Percentiles rank a stretch among this genome's conserved stretches.
Evolutionary conservation across 2,888 invertebrate genomes (phyloP).

Genomic region (Sesamia inferens): DNA sequence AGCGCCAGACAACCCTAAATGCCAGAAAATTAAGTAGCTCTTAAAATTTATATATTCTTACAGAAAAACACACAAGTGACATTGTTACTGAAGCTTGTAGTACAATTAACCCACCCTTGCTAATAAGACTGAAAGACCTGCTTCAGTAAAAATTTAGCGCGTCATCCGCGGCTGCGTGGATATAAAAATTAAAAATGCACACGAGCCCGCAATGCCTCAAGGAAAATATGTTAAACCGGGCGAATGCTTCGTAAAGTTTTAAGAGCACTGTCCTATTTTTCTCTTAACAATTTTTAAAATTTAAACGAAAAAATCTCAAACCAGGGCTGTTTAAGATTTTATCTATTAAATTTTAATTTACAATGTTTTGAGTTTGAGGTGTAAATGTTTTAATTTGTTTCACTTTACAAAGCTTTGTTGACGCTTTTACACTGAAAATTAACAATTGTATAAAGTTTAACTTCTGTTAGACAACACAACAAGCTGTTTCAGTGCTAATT

Average conservation of each 20-base stretch:
- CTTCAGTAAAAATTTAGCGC: constrained; percentile 87
- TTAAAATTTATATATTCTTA: constrained; percentile 52
- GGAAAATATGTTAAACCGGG: constrained; percentile 82
- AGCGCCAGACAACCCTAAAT: constrained; percentile 15
- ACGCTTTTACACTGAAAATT: constrained; percentile 14
- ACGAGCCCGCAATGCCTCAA: constrained; percentile 81
- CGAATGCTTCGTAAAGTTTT: constrained; percentile 77
- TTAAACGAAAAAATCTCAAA: no score
- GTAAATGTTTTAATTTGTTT: constrained; percentile 47
- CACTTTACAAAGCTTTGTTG: constrained; percentile 25
- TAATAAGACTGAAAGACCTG: constrained; percentile 84
- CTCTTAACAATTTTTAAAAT: constrained; percentile 51
- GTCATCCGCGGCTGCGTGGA: constrained; percentile 81
- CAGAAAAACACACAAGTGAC: constrained; percentile 51
- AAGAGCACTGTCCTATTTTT: constrained; percentile 69
- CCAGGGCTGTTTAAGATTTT: constrained; percentile 56
- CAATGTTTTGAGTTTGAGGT: constrained; percentile 35
- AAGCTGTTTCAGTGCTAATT: constrained; percentile 19
- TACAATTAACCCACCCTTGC: constrained; percentile 78
- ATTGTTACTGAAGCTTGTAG: constrained; percentile 70
- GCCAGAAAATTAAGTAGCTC: constrained; percentile 40
- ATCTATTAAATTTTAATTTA: constrained; percentile 55
- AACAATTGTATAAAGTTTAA: constrained; percentile 11
- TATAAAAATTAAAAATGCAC: constrained; percentile 89
- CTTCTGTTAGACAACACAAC: constrained; percentile 10